Base-by-base conservation (phyloP, 2,113 vertebrate genomes). In the Pedionomus torquatus region DNA sequence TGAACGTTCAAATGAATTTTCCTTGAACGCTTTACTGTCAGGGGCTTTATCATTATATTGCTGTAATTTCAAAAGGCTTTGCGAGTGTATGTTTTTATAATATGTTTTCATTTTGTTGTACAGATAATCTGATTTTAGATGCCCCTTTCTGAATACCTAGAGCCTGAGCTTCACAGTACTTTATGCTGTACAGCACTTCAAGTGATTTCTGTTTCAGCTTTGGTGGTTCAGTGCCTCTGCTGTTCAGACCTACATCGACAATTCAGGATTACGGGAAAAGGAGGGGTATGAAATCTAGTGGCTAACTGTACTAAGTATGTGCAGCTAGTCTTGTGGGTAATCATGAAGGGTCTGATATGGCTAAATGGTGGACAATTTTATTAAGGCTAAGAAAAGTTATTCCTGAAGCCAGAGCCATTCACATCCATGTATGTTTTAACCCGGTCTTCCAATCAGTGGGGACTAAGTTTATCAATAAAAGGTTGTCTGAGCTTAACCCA, bases 1-100 rank as follows among this genome's bases (percentile, higher is more conserved):
- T 51, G 39, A 82, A 43, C 28, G 37, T 71, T 89, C 51, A 91
- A 81, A 71, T 68, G 9, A 39, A 6, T 71, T 91, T 94, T 93
- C 69, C 58, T 55, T 68, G 81, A 64, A 79, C 9, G 3, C 2
- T 26, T 89, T 15, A 17, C 43, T 76, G 25, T 82, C 35, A 12
- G 75, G 30, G 78, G 12, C 39, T 91, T 87, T 51, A 44, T 39
- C 10, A 46, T 89, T 81, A 18, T n/a, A 58, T 46, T 86, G 54
- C n/a, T 81, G 65, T 94, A 37, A 89, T 91, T 95, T 81, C 4
- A n/a, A 83, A 87, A 63, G 13, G 13, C n/a, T 87, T 94, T 84
- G 61, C 64, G 66, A 83, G 30, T 30, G 1, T 21, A 1, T 87
- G 48, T 94, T 94, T 94, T 94, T 58, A 44, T 78, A 26, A n/a